Evolutionary conservation across 2,888 invertebrate genomes (phyloP), one percentile per base, ranked within the genome.

Genomic region (Tubulanus polymorphus): DNA sequence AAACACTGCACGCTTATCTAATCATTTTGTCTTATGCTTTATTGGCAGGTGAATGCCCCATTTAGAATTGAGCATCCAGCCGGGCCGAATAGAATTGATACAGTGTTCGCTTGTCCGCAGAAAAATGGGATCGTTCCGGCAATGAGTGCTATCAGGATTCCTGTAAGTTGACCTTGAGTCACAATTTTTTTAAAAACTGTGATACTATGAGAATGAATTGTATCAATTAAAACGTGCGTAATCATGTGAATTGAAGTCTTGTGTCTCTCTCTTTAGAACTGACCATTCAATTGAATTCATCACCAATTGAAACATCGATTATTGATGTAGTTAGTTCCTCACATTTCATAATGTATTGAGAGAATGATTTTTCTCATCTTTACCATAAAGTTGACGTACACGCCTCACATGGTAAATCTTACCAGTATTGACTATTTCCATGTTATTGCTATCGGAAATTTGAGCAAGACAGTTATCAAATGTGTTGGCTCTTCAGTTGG

Each of bases 371-470:
- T 27, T 20, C 23, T 8, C 18, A 55, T 46, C 18, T 46, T 59
- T 66, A 23, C 67, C n/a, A n/a, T n/a, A n/a, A n/a, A 77, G 77
- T 55, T 77, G n/a, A 61, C 61, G 1, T 78, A 62, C 64, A 64
- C 57, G 26, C 76, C 76, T 6, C 67, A 68, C 54, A 68, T 66
- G 28, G 69, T 74, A 5, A 68, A 67, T 55, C 61, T 63, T 0
- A 68, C 66, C 20, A 73, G 69, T 54, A 68, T 70, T 8, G 76
- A 78, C 53, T 76, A 77, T 57, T 75, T 78, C 62, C 63, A 70
- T 54, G 65, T 78, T 6, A 61, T 64, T 26, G 69, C 76, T 18
- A 69, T 76, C 30, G 75, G 75, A 18, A 72, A 73, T 59, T 62
- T 74, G 61, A 75, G 74, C 55, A 74, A 70, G 55, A 73, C 70